Evolutionary conservation across 2,797 vertebrate genomes (phyloP).

Genomic region (Micrastur ruficollis): DNA sequence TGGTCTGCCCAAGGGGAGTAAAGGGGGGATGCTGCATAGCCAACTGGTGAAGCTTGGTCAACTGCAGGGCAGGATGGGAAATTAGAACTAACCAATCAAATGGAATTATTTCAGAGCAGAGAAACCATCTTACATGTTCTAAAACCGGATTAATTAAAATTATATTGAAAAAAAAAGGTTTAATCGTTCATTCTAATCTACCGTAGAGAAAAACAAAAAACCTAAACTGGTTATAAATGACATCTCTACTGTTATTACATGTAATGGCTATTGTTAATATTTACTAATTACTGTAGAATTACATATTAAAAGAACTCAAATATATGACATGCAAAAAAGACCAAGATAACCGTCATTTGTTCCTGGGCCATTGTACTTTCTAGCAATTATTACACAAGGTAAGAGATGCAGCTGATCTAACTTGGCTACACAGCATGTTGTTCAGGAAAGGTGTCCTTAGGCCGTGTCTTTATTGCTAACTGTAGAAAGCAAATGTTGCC

Average conservation of each 20-base stretch:
- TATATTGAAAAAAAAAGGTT: constrained; percentile 61
- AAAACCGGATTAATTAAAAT: constrained; percentile 75
- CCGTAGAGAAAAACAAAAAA: background rate
- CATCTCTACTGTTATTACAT: constrained; percentile 66
- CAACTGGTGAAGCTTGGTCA: constrained; percentile 99
- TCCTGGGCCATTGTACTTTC: constrained; percentile 73
- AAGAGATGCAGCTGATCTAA: background rate
- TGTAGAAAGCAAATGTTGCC: constrained; percentile 71
- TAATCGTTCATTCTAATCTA: constrained; percentile 66
- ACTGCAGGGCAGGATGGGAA: constrained; percentile 98
- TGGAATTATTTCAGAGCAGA: constrained; percentile 93
- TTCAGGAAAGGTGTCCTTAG: background rate
- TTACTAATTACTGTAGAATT: constrained; percentile 57
- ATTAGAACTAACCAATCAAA: constrained; percentile 98
- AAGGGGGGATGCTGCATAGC: constrained; percentile 98
- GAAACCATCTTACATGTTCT: constrained; percentile 85
- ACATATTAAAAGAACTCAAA: constrained; percentile 71
- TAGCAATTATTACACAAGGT: background rate
- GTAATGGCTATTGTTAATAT: constrained; percentile 71
- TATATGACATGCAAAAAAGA: constrained; percentile 64
- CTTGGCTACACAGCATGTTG: background rate
- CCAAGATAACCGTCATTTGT: constrained; percentile 61
- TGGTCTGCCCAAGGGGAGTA: constrained; percentile 98
- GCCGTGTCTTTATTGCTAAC: background rate
- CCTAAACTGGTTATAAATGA: constrained; percentile 61